Evolutionary conservation across 2,888 invertebrate genomes (phyloP), one percentile per base, ranked within the genome.

Genomic region (Heliconius hortense): DNA sequence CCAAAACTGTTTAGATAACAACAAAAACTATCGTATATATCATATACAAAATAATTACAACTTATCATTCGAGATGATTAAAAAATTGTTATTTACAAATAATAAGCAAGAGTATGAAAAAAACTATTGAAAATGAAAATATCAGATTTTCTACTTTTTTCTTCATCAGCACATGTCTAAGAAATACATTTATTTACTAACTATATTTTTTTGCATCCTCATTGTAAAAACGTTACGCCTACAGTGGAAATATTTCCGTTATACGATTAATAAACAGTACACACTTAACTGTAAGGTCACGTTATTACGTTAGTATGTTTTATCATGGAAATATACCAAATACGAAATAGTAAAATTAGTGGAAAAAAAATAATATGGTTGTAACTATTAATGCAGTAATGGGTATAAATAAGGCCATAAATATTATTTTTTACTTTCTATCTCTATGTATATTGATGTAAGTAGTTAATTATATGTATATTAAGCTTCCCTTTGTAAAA

Each of bases 241-340:
- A 24, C 39, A 64, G n/a, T 15, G 24, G 64, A 64, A 64, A 64
- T 64, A 64, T 64, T 64, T 39, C 39, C 11, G 35, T 64, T 64
- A 15, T n/a, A 39, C 24, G 5, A 66, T 39, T 66, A 43, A 66
- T 66, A 66, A 66, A 66, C 66, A 35, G 64, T 64, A 35, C n/a
- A 64, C n/a, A 66, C 24, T 66, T 39, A 24, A 8, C 26, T 60
- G 26, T 60, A 26, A 60, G 60, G 60, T 60, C 24, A 60, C 60
- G 15, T 26, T 4, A 7, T 24, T 39, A 24, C 39, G 39, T 66
- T 39, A 39, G 1, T 39, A 15, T 24, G 66, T 43, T 66, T 66
- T 24, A 43, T 39, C 24, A 8, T 66, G 66, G 66, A 66, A 66
- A 66, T 24, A 39, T 66, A 15, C 66, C 39, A 35, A n/a, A 64